Base-by-base conservation (phyloP, 2,888 invertebrate species). In the Eulithis testata region DNA sequence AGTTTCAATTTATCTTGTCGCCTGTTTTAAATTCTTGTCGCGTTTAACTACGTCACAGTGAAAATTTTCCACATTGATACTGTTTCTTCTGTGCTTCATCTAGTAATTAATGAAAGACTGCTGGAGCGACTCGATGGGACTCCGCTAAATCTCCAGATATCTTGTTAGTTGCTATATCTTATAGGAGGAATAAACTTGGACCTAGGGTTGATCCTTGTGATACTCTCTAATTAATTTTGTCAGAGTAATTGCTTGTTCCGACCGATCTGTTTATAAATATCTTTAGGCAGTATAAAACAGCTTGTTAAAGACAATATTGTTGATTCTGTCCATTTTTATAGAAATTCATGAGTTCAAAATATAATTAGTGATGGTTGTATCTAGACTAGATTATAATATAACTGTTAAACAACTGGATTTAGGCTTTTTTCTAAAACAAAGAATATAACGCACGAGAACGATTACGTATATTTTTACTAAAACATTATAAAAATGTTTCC, bases 21-120 rank as follows among this genome's bases (percentile, higher is more conserved):
- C n/a, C 3, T 40, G 27, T 7, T 12, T 7, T 7, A 59, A 31
- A 43, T 21, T 31, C 8, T n/a, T 27, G 43, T 11, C 58, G 37
- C 21, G 60, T 57, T 60, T n/a, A 49, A 2, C n/a, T 40, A 58
- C 3, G 4, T 36, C 37, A 43, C 21, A 50, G 55, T 62, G 45
- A 62, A 51, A 14, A 27, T 62, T 50, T 3, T 37, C n/a, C 51
- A 11, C 21, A 5, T 31, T 40, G 37, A 21, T 31, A 56, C 8
- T 31, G 44, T 52, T 21, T 58, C 21, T 14, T 56, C 65, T 60
- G 37, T 47, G 49, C 31, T 56, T 59, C 59, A 14, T 11, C 27
- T 58, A 72, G 72, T 83, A 85, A 87, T 85, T 87, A 86, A 81
- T 78, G 81, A 79, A 79, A 78, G 75, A 76, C 76, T 69, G 74